phyloP scores from a whole-genome alignment of 1,140 invertebrate genomes.

The Pteromalus puparum region DNA sequence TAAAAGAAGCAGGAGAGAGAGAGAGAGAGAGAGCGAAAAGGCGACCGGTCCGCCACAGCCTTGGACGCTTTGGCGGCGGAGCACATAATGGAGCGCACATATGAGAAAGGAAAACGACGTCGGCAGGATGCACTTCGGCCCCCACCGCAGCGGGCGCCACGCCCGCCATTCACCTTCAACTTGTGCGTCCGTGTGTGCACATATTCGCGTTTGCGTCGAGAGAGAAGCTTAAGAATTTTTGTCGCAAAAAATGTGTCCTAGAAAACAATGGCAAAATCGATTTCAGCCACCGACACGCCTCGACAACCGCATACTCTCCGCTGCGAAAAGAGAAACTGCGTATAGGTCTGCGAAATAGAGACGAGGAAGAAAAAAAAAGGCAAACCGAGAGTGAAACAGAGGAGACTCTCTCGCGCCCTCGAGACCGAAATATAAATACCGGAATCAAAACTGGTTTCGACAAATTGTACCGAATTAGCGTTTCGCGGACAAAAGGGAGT shows the following conservation, averaged over 20 bases:
- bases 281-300: neutral
- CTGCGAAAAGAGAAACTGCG: neutral
- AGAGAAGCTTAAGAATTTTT: neutral
- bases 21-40: neutral
- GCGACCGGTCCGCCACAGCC: conserved; percentile 25
- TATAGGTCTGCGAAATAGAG: neutral
- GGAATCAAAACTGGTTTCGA: conserved; percentile 60
- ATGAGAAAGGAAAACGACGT: conserved; percentile 25
- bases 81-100: conserved; percentile 10
- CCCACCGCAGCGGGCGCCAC: conserved; percentile 60
- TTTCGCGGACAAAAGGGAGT: conserved; percentile 47
- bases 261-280: neutral
- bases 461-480: conserved; percentile 58
- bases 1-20: neutral
- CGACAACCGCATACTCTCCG: neutral
- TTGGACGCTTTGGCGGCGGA: conserved; percentile 34
- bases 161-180: conserved; percentile 72
- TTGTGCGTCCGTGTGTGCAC: conserved; percentile 58
- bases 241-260: neutral
- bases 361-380: neutral
- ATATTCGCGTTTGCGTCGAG: neutral
- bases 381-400: neutral
- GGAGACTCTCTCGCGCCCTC: conserved; percentile 6
- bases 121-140: conserved; percentile 65
- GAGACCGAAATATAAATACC: conserved; percentile 52